These are phyloP conservation scores for Trichosurus vulpecula DNA, from an alignment of 2,797 vertebrate species.

Conservation along the genomic window DNA sequence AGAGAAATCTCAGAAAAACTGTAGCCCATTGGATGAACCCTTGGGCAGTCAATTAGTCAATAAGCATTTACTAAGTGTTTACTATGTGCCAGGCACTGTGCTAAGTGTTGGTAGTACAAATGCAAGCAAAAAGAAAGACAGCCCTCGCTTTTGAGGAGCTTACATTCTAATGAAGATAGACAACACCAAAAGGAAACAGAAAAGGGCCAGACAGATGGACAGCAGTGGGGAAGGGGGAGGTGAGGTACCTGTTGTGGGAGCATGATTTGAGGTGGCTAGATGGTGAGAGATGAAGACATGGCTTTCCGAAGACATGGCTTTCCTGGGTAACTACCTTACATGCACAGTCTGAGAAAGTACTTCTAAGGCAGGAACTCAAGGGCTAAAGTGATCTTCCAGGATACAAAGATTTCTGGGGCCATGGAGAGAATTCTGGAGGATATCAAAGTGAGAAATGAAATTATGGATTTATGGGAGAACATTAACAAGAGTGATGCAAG, in stretches of 20 bases:
- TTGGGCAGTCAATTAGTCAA: neutral
- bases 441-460: neutral
- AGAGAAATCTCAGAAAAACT: neutral
- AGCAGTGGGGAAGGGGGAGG: fast-evolving
- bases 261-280: neutral
- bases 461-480: no score
- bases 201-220: neutral
- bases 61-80: neutral
- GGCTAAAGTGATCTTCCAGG: neutral
- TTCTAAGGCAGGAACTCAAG: neutral
- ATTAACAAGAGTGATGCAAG: neutral
- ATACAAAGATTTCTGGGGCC: neutral
- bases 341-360: neutral
- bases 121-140: neutral
- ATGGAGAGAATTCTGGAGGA: neutral
- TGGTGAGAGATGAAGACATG: neutral
- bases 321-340: neutral
- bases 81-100: neutral
- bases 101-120: neutral
- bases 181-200: neutral
- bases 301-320: neutral
- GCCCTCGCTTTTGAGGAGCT: neutral
- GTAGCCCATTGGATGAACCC: neutral
- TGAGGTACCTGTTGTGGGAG: neutral
- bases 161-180: neutral